phyloP scores from a whole-genome alignment of 2,888 invertebrate species.

The Loripinus fragilis region DNA sequence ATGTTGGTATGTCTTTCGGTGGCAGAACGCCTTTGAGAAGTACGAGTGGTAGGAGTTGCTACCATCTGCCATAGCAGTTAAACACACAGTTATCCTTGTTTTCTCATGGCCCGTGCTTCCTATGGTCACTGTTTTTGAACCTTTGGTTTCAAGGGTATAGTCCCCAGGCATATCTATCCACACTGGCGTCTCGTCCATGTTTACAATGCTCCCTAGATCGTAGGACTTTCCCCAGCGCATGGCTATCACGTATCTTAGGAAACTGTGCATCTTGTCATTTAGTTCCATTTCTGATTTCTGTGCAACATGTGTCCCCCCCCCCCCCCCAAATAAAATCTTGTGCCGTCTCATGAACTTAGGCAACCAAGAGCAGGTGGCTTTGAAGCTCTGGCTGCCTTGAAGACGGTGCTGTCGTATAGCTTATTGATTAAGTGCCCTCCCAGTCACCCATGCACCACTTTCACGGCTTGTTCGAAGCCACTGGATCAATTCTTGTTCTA shows the following conservation, averaged over 20 bases:
- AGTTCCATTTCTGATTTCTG: not conserved
- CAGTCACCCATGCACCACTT: constrained; percentile 15
- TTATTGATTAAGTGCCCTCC: not conserved
- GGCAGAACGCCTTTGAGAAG: constrained; percentile 6
- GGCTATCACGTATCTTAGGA: not conserved
- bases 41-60: constrained; percentile 16
- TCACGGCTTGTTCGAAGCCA: not conserved
- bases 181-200: constrained; percentile 17
- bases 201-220: not conserved
- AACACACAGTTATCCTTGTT: not conserved
- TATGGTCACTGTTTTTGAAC: not conserved
- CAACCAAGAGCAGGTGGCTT: constrained; percentile 12
- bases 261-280: not conserved
- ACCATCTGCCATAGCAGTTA: constrained; percentile 1
- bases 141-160: not conserved
- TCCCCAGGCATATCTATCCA: constrained; percentile 19
- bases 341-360: constrained; percentile 4
- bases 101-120: constrained; percentile 10
- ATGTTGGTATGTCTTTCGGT: constrained; percentile 1
- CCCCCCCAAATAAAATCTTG: not conserved
- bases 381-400: constrained; percentile 12
- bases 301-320: constrained; percentile 10
- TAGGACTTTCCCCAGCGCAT: not conserved
- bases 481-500: not conserved
- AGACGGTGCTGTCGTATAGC: not conserved